Evolutionary conservation across 2,113 vertebrate species (phyloP), one percentile per base, ranked within the genome.

Genomic region (Ceyx cyanopectus): DNA sequence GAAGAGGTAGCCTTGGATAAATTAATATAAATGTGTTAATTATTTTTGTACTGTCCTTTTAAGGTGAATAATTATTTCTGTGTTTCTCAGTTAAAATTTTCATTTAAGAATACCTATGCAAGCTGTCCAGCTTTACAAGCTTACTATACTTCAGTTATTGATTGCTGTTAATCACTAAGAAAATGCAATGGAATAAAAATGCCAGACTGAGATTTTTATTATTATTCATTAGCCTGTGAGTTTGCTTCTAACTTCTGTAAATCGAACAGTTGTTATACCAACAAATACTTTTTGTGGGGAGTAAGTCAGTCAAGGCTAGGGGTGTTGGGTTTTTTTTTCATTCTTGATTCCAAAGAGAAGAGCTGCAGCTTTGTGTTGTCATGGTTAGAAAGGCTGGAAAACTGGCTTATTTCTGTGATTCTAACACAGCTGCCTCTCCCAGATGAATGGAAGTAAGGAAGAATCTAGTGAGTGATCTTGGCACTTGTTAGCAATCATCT

Each of bases 21-120:
- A 95, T 89, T 24, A 77, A 70, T 95, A 89, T 73, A 95, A 80
- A 96, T 95, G 89, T 91, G 78, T 92, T 91, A 87, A 91, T 88
- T 94, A 87, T 97, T 91, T 92, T 95, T 95, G 46, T 94, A 84
- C 46, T 94, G 61, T 94, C 76, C 14, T 94, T 94, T 95, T 95
- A 90, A 89, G 27, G 53, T 81, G 81, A 73, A 40, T 27, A 21
- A 37, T 73, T 78, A 24, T 88, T 91, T 87, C 37, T 67, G 14
- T 73, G 51, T 68, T 91, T 89, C 56, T 85, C 19, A 27, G 13
- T 81, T 93, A 37, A 37, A 37, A 37, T n/a, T 37, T 51, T 41
- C 2, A 18, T 83, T 87, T 66, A 41, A 78, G 94, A 92, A 83
- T 83, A 86, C 69, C 89, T 93, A 85, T 92, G 85, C 92, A 94